Conservation (phyloP, 2,113 vertebrate species). For the Plestiodon gilberti region DNA sequence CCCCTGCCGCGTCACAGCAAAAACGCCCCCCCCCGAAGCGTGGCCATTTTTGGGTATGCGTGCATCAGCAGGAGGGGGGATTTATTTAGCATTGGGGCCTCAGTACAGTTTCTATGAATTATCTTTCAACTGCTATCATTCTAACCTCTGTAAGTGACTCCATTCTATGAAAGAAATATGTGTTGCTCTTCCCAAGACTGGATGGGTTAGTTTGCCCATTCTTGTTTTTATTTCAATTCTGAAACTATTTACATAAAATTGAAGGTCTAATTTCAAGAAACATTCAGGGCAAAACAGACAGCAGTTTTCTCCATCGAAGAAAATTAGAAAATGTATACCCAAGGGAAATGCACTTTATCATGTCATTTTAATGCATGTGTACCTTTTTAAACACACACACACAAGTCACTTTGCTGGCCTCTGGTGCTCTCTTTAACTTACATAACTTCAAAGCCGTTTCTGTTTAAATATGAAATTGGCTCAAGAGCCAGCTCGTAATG, state of each 20-base stretch:
- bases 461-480: constrained; percentile 31
- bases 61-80: no score
- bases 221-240: not conserved
- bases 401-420: constrained; percentile 29
- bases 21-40: no score
- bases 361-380: constrained; percentile 31
- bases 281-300: not conserved
- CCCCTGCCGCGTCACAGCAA: no score
- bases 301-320: not conserved
- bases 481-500: constrained; percentile 48
- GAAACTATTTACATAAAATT: constrained; percentile 26
- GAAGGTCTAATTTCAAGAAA: constrained; percentile 36
- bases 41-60: no score
- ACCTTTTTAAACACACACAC: not conserved
- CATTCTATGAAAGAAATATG: no score
- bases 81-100: no score
- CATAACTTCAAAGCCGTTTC: constrained; percentile 20
- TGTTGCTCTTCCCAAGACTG: no score
- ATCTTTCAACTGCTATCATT: no score
- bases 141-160: no score
- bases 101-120: no score
- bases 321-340: constrained; percentile 30
- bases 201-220: not conserved
- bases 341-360: constrained; percentile 52
- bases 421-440: constrained; percentile 27